phyloP scores from a whole-genome alignment of 2,888 invertebrate species.

The Drosophila suboccidentalis region DNA sequence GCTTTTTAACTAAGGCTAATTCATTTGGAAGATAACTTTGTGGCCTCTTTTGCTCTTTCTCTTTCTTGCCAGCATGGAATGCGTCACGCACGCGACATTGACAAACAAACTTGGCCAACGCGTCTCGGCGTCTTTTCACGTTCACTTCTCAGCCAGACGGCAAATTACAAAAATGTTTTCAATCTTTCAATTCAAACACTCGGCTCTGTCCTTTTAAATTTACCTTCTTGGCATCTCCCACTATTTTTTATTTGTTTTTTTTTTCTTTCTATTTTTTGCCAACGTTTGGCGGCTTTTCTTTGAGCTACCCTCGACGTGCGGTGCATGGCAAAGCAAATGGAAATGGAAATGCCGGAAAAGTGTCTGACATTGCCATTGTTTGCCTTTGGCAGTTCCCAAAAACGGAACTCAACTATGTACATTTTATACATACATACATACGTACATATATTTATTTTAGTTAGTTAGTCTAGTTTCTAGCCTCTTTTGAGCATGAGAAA shows the following conservation, averaged over 20 bases:
- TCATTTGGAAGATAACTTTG: constrained; percentile 33
- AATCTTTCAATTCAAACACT: constrained; percentile 21
- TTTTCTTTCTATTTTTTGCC: constrained; percentile 26
- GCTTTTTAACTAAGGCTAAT: constrained; percentile 40
- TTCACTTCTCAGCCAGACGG: constrained; percentile 42
- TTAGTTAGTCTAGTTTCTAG: constrained; percentile 47
- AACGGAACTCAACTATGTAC: constrained; percentile 60
- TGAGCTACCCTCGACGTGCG: constrained; percentile 65
- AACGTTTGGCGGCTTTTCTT: constrained; percentile 52
- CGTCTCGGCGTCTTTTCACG: constrained; percentile 43
- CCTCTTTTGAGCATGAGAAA: constrained; percentile 16
- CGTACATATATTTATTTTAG: constrained; percentile 26
- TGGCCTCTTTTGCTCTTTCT: neutral
- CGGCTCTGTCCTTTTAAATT: constrained; percentile 12
- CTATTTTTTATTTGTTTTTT: constrained; percentile 1
- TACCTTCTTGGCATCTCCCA: constrained; percentile 34
- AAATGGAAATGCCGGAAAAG: constrained; percentile 62
- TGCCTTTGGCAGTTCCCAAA: constrained; percentile 55
- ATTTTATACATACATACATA: constrained; percentile 12
- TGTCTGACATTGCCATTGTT: constrained; percentile 64
- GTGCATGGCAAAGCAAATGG: constrained; percentile 54
- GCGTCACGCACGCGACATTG: constrained; percentile 59
- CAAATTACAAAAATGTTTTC: constrained; percentile 40
- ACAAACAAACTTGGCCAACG: constrained; percentile 36
- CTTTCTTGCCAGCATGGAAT: constrained; percentile 21